Percentiles rank a stretch among this genome's conserved stretches.
Conservation (phyloP, 2,113 vertebrate genomes). For the Orthonyx spaldingii region DNA sequence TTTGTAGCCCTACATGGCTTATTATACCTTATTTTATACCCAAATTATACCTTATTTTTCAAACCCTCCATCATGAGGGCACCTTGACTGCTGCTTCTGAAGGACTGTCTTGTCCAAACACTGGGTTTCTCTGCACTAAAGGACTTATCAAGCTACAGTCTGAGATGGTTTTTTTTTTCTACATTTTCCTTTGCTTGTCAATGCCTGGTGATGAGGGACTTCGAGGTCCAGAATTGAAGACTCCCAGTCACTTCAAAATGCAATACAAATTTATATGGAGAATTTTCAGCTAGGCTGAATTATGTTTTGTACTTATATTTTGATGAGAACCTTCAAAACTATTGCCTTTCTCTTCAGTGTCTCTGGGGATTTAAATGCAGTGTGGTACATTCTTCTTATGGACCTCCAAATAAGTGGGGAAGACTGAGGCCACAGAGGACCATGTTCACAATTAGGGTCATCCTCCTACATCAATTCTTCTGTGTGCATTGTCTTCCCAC, state of each 20-base stretch:
- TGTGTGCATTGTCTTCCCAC: neutral
- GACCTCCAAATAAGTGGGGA: neutral
- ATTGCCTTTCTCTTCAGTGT: neutral
- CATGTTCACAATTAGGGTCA: neutral
- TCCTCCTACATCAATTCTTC: neutral
- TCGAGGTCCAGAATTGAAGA: neutral
- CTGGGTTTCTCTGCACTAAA: neutral
- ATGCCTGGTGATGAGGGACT: neutral
- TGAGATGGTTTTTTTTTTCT: neutral
- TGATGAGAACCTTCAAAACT: neutral
- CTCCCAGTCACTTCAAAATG: neutral
- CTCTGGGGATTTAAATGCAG: neutral
- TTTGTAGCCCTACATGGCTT: fast-evolving
- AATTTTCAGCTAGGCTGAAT: neutral
- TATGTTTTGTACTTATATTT: neutral
- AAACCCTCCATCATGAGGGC: neutral
- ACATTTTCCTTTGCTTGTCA: neutral
- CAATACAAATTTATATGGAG: neutral
- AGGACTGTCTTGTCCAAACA: neutral
- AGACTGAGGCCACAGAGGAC: neutral
- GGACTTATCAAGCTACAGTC: neutral
- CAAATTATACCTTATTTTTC: no score
- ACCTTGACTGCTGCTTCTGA: neutral
- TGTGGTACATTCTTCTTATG: neutral
- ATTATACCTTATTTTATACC: no score